Evolutionary conservation across 2,797 vertebrate species (phyloP).

Genomic region (Dicrostonyx torquatus): DNA sequence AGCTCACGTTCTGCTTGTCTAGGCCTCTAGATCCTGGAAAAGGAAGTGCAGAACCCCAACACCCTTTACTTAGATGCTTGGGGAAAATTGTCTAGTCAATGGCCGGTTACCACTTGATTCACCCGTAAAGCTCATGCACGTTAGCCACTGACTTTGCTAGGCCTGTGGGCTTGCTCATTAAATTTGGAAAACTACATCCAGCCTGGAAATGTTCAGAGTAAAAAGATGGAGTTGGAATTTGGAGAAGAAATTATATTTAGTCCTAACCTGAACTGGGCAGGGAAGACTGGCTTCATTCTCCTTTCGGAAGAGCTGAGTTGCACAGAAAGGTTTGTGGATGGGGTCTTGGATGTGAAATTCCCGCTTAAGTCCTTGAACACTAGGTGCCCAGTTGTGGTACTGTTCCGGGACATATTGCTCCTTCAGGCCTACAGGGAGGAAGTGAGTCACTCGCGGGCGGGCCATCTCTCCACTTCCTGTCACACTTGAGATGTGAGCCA

Average conservation of each 20-base stretch:
- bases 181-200: background rate
- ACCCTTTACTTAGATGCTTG: too few relatives aligned
- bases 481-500: background rate
- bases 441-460: background rate
- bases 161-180: background rate
- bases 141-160: background rate
- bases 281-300: background rate
- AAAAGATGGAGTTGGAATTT: background rate
- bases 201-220: background rate
- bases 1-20: rapidly evolving
- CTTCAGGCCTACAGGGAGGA: background rate
- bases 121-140: background rate
- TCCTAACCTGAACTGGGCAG: background rate
- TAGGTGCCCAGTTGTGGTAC: background rate
- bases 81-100: background rate
- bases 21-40: background rate
- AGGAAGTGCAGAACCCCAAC: background rate
- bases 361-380: background rate
- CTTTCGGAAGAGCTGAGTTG: background rate
- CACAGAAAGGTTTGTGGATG: too few relatives aligned
- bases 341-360: background rate
- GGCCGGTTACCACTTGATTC: background rate
- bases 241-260: background rate
- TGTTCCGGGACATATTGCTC: background rate
- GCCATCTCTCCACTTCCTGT: background rate